Evolutionary conservation across 2,888 invertebrate species (phyloP), one percentile per base, ranked within the genome.

Genomic region (Cosmia trapezina): DNA sequence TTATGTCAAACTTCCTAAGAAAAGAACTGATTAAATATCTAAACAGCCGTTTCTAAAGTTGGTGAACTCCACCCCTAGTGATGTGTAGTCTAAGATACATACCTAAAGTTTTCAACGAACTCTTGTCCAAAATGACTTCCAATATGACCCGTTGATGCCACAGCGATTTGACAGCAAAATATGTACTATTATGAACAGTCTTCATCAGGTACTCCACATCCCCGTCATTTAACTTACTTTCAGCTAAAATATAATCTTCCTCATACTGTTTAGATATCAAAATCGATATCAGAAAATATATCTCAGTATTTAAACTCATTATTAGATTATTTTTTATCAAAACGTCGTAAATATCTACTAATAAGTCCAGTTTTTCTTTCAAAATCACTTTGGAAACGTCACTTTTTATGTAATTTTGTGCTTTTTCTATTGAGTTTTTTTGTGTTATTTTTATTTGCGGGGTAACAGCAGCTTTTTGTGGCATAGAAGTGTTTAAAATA

Each of bases 151-250:
- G 92, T 82, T 97, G 97, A 43, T 96, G 93, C 90, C 97, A 96
- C 45, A 98, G 92, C 1, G 97, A 97, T 72, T 96, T 96, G 0
- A 97, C 94, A 37, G 98, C 97, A 94, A 98, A 98, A 94, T 98
- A 98, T 5, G 98, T 97, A 86, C 98, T 97, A 89, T 98, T 98
- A 80, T 97, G 97, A 69, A 97, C 91, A 11, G 92, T 93, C 78
- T 94, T 94, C 17, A 97, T 84, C 63, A 97, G 84, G 88, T 86
- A 91, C 28, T 93, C 89, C 53, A 89, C 68, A 75, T 93, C 86
- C 22, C 82, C 82, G 4, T 87, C 89, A 8, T 87, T 88, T 2
- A 94, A 68, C 45, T 91, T 90, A 3, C 78, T 80, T 74, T 94
- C 92, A 0, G 86, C 86, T 0, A 78, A 74, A 1, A 77, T n/a